A percentile compares a stretch with the other conserved stretches of the same genome.
phyloP scores from a whole-genome alignment of 2,888 invertebrate species.

The Amiota communis region DNA sequence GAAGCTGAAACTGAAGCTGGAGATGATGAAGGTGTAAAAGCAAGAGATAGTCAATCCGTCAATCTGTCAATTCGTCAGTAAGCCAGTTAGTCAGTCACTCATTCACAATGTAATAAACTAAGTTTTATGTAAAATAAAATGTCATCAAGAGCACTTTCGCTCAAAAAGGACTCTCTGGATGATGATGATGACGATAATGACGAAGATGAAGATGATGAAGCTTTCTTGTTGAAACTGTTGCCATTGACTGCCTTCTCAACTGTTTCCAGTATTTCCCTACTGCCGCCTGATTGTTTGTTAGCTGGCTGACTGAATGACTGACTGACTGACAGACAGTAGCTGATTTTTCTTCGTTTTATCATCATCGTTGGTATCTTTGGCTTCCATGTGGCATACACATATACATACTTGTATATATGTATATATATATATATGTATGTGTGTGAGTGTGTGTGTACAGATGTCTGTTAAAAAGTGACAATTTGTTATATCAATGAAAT shows the following conservation, averaged over 20 bases:
- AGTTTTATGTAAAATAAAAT: slow-evolving; percentile 28
- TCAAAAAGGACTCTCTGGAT: slow-evolving; percentile 18
- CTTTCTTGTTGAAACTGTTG: slow-evolving; percentile 8
- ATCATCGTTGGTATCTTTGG: no score
- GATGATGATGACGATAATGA: background rate
- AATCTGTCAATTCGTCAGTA: no score
- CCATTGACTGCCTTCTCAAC: background rate
- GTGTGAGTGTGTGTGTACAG: background rate
- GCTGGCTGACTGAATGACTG: no score
- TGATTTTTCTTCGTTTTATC: no score
- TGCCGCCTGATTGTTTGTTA: background rate
- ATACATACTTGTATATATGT: no score
- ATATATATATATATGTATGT: no score
- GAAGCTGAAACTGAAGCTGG: no score
- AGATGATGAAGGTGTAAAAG: no score
- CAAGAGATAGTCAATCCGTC: no score
- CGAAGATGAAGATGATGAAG: background rate
- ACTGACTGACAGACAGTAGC: no score
- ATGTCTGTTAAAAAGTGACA: slow-evolving; percentile 29
- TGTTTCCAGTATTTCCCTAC: background rate
- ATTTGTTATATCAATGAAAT: slow-evolving; percentile 31
- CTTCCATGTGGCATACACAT: no score
- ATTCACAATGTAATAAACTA: slow-evolving; percentile 25
- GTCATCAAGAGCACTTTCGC: slow-evolving; percentile 26
- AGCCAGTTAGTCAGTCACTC: no score